Base-by-base conservation (phyloP, 2,113 vertebrate genomes). In the Lanius ludovicianus region DNA sequence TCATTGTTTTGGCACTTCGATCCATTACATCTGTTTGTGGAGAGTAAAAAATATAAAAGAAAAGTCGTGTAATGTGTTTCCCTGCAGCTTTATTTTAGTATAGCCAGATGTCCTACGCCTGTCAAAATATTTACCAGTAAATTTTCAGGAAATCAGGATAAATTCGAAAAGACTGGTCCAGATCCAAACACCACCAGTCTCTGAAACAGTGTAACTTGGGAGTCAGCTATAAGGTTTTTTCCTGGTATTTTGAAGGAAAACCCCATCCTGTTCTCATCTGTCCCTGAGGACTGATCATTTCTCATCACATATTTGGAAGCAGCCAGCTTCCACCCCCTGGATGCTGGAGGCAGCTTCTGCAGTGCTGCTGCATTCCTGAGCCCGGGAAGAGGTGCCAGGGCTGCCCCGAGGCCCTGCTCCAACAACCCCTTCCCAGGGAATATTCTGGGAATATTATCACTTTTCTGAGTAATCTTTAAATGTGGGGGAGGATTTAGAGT, bases 41-140 rank as follows among this genome's bases (percentile, higher is more conserved):
- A 86, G 49, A 90, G 15, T n/a, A 74, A 90, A 79, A 93, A 80
- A 17, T 46, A 73, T 30, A 41, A 77, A 83, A 94, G 70, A 85
- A 62, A 90, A 93, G 71, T 90, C 78, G 50, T 78, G 85, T 90
- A 93, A 93, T 75, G 64, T 56, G 53, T 89, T 93, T 71, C 85
- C 86, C 92, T 78, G 60, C 60, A 96, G 90, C 83, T 93, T 93
- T 56, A 70, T 84, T 95, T 94, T 87, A 93, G 62, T 60, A 71
- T 4, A 94, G 92, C 90, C 96, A 96, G 93, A 95, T 94, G 91
- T 89, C 73, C 73, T 57, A 42, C 25, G 90, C 76, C 76, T 95
- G 93, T 92, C 90, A 89, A 92, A 96, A 90, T 81, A 94, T 81
- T 86, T 95, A 47, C 63, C 60, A 49, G 71, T 22, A 84, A 93